Percentiles rank a stretch among this genome's conserved stretches.
Evolutionary conservation across 2,797 vertebrate genomes (phyloP).

Genomic region (Oreochromis mossambicus): DNA sequence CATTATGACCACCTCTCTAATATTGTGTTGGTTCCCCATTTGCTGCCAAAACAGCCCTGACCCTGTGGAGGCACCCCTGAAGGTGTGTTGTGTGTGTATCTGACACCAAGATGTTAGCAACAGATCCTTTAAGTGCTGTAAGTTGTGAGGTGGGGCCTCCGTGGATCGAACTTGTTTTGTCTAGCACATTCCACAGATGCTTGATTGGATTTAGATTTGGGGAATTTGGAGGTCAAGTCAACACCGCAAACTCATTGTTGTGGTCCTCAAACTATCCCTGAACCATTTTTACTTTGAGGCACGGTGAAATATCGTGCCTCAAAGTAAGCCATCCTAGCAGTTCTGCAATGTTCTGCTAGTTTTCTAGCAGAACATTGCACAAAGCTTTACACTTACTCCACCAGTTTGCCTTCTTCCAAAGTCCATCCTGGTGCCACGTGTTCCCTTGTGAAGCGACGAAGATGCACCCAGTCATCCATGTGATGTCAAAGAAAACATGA

Average conservation of each 20-base stretch:
- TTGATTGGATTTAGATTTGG: neutral
- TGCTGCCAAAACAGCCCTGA: neutral
- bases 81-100: neutral
- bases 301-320: neutral
- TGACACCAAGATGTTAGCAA: neutral
- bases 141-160: neutral
- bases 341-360: no score
- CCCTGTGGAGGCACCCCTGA: rapidly evolving
- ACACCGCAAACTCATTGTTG: neutral
- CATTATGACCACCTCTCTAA: neutral
- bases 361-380: neutral
- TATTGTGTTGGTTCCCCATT: neutral
- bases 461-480: neutral
- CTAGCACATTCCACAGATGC: neutral
- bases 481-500: neutral
- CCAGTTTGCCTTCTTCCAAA: neutral
- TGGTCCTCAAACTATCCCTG: neutral
- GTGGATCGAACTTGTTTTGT: neutral
- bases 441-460: neutral
- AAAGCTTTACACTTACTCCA: neutral
- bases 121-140: neutral
- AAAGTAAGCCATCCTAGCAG: no score
- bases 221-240: neutral
- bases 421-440: neutral
- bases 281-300: neutral